Conservation (phyloP, 2,797 vertebrate genomes). For the Semaprochilodus insignis region DNA sequence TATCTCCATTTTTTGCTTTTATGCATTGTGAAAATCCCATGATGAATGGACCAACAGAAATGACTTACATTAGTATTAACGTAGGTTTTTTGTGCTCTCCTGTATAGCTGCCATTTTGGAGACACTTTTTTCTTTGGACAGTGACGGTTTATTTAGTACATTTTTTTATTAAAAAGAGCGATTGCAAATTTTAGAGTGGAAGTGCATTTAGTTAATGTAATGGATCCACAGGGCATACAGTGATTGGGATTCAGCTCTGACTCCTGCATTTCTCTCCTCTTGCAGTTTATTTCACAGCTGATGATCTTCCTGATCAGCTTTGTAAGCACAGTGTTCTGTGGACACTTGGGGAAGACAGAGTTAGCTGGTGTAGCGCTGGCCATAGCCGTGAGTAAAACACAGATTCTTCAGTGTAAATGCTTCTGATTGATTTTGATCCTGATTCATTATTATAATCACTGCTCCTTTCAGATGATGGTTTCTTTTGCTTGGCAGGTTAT, state of each 20-base stretch:
- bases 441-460: not conserved
- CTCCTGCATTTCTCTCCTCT: conserved; percentile 18
- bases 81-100: too few relatives aligned
- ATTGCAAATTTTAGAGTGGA: too few relatives aligned
- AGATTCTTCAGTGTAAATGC: not conserved
- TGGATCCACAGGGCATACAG: too few relatives aligned
- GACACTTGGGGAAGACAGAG: conserved; percentile 86
- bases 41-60: too few relatives aligned
- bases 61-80: too few relatives aligned
- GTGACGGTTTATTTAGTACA: too few relatives aligned
- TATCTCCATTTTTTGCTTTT: too few relatives aligned
- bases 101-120: too few relatives aligned
- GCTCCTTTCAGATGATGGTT: not conserved
- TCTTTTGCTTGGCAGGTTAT: conserved; percentile 78
- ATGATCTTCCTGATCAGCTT: conserved; percentile 84
- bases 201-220: too few relatives aligned
- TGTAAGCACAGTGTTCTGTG: conserved; percentile 89
- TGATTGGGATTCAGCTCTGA: not conserved
- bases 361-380: conserved; percentile 84
- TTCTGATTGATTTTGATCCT: not conserved
- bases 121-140: too few relatives aligned
- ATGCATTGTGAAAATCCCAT: too few relatives aligned
- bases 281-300: conserved; percentile 83
- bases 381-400: conserved; percentile 75
- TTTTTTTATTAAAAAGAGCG: too few relatives aligned